Conservation (phyloP, 2,888 invertebrate genomes). For the Drosophila kanekoi region DNA sequence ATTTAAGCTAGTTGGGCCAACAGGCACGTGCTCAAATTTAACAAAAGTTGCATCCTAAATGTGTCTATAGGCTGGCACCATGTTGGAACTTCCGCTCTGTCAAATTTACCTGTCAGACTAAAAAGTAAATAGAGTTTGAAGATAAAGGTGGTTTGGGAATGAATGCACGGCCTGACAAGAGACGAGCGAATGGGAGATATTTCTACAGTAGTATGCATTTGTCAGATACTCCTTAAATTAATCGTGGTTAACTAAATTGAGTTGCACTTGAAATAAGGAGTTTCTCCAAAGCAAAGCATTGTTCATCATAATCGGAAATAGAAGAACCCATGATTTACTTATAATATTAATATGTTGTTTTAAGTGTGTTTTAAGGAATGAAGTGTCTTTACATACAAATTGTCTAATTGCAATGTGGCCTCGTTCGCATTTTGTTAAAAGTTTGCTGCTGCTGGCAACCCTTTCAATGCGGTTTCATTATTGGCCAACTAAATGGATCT, state of each 20-base stretch:
- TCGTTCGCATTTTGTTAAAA: slow-evolving; percentile 33
- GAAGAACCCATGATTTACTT: not conserved
- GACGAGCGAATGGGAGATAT: no score
- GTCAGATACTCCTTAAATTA: no score
- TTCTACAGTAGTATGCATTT: no score
- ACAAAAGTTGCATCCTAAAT: slow-evolving; percentile 11
- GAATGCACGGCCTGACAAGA: no score
- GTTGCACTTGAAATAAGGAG: no score
- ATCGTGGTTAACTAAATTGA: no score
- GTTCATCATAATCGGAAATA: no score
- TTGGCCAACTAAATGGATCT: slow-evolving; percentile 59
- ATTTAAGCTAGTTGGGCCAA: slow-evolving; percentile 2
- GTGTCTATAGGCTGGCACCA: slow-evolving; percentile 1
- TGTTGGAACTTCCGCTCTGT: not conserved
- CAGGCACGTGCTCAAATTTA: slow-evolving; percentile 7
- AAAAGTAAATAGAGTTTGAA: slow-evolving; percentile 2
- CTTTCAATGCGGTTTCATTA: slow-evolving; percentile 62
- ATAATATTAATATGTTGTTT: not conserved
- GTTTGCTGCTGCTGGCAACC: slow-evolving; percentile 39
- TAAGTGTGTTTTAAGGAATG: not conserved
- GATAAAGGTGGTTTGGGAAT: not conserved
- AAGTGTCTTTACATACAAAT: not conserved
- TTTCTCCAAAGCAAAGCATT: no score
- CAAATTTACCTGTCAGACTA: not conserved
- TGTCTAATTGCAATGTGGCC: slow-evolving; percentile 11